A percentile compares a stretch with the other conserved stretches of the same genome.
These are phyloP conservation scores for Rhinolophus ferrumequinum DNA, from an alignment of 2,113 vertebrate genomes.

Conservation along the genomic window DNA sequence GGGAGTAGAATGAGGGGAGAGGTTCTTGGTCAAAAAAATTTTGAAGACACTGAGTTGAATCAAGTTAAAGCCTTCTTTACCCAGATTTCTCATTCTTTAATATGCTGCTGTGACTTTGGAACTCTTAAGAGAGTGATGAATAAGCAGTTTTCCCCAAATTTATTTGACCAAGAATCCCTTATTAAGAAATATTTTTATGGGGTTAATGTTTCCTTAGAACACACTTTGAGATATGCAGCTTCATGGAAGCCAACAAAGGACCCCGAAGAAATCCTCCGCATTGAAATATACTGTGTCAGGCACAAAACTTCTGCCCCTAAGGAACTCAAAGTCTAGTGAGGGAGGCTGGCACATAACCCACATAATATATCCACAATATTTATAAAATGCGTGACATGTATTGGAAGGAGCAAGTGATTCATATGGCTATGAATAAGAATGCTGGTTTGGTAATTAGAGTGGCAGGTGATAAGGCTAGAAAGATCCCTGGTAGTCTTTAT, in stretches of 20 bases:
- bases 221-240: not conserved
- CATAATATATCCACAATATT: not conserved
- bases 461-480: not conserved
- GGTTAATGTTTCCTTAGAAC: not conserved
- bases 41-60: not conserved
- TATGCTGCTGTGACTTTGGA: not conserved
- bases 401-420: not conserved
- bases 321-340: not conserved
- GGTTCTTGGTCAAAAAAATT: not conserved
- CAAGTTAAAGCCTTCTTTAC: not conserved
- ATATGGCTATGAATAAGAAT: not conserved
- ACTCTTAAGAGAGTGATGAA: not conserved
- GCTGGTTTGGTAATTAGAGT: not conserved
- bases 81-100: not conserved
- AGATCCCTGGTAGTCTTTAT: not conserved
- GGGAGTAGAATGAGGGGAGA: not conserved
- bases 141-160: not conserved
- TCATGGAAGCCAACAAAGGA: not conserved
- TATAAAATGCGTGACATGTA: not conserved
- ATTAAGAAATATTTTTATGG: not conserved
- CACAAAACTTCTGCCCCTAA: not conserved
- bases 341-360: not conserved
- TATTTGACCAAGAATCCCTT: not conserved
- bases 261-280: not conserved
- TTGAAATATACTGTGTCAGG: not conserved